These are phyloP conservation scores for Hydrolagus affinis DNA, from an alignment of 2,113 vertebrate genomes.

Conservation along the genomic window DNA sequence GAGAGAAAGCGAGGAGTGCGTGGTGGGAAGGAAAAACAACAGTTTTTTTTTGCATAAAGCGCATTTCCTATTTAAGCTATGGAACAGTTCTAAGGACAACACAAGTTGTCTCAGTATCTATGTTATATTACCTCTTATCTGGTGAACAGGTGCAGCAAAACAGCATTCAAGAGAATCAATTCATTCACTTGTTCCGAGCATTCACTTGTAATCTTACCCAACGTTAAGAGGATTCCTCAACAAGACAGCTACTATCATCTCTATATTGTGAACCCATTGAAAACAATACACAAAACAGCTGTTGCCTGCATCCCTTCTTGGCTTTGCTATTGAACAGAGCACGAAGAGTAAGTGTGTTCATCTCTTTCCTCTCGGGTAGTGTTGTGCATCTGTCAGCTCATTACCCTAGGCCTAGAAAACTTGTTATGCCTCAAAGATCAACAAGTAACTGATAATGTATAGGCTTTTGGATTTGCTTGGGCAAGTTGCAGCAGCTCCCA, in stretches of 20 bases:
- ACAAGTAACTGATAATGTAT: background rate
- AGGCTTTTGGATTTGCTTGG: constrained; percentile 16
- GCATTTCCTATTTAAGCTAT: background rate
- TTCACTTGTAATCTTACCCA: no score
- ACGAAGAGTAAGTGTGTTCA: background rate
- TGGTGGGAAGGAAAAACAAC: background rate
- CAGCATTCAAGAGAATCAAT: background rate
- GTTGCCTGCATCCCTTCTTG: background rate
- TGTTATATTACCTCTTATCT: background rate
- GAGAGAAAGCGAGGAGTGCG: no score
- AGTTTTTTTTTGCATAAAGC: background rate
- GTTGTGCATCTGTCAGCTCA: background rate
- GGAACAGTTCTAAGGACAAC: background rate
- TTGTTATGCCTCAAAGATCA: background rate
- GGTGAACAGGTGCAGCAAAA: background rate
- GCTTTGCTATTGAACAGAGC: background rate
- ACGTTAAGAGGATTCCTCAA: background rate
- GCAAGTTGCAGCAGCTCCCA: background rate
- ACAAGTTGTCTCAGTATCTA: background rate
- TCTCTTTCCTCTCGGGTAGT: background rate
- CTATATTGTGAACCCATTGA: background rate
- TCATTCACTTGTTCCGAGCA: no score
- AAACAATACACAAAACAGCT: background rate
- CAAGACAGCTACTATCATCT: background rate
- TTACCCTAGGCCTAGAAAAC: background rate